Evolutionary conservation across 2,888 invertebrate species (phyloP), one percentile per base, ranked within the genome.

Genomic region (Xestobium rufovillosum): DNA sequence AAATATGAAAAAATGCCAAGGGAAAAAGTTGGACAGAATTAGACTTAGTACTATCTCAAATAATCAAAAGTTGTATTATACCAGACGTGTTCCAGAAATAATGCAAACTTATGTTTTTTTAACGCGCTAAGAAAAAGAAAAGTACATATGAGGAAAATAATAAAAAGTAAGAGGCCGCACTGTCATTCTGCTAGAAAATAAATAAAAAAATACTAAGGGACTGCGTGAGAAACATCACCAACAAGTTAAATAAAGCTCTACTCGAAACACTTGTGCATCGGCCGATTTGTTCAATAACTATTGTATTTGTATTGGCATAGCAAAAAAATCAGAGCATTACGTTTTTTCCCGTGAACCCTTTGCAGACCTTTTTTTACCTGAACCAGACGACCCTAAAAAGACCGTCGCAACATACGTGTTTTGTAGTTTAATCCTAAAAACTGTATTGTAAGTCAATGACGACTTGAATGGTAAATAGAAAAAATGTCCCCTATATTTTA

Each of bases 261-360:
- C 51, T 53, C 42, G 43, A 52, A 48, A 50, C 61, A 62, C 62
- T 61, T 63, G 61, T 58, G 53, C 54, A 50, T 52, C 55, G 50
- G 51, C 53, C 61, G 61, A 64, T 63, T 63, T 63, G 64, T 64
- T 60, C 59, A 55, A 61, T 59, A 56, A 51, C 53, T 53, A 60
- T 60, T 60, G 55, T 59, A 55, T 61, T 58, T 55, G 56, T 57
- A 59, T 56, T 58, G 59, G 43, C 42, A 50, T 50, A 44, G 41
- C 38, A 50, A 51, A 55, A 54, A 53, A 56, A 58, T 56, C 51
- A 56, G 52, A 53, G 49, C 53, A 39, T 38, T 34, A 42, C 42
- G 40, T 41, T 31, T 42, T 44, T 43, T 39, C 39, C 44, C n/a
- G 52, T 43, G 45, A 44, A 51, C 42, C 44, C 45, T 49, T 48